Evolutionary conservation across 2,797 vertebrate species (phyloP).

Genomic region (Agapornis canus): DNA sequence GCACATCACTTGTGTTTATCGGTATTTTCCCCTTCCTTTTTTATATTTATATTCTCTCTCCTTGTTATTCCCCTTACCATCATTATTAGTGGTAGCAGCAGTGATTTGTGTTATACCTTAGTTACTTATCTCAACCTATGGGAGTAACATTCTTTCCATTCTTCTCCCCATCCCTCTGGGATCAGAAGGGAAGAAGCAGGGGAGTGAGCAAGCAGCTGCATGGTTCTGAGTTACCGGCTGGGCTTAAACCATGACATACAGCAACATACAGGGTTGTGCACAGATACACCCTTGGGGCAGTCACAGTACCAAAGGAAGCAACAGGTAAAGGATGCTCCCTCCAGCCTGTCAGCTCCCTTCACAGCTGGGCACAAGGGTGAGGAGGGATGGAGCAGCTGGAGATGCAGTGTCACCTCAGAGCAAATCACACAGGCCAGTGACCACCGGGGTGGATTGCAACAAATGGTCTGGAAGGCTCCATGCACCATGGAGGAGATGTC

Average conservation of each 20-base stretch:
- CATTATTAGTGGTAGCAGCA: not conserved
- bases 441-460: accelerated
- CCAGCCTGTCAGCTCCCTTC: not conserved
- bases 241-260: not conserved
- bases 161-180: not conserved
- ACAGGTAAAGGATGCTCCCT: not conserved
- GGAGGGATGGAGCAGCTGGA: not conserved
- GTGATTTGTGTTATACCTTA: not conserved
- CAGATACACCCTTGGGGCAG: accelerated
- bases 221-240: not conserved
- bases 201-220: accelerated
- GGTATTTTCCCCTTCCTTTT: not conserved
- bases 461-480: not conserved
- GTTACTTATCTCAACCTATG: not conserved
- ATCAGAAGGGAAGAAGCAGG: not conserved
- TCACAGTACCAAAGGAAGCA: not conserved
- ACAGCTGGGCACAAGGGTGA: not conserved
- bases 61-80: no score
- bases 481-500: not conserved
- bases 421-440: not conserved
- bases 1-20: not conserved
- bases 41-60: not conserved
- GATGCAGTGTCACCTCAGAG: not conserved
- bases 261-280: accelerated
- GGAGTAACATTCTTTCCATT: not conserved